These are phyloP conservation scores for Trematomus bernacchii DNA, from an alignment of 2,797 vertebrate species.

Conservation along the genomic window DNA sequence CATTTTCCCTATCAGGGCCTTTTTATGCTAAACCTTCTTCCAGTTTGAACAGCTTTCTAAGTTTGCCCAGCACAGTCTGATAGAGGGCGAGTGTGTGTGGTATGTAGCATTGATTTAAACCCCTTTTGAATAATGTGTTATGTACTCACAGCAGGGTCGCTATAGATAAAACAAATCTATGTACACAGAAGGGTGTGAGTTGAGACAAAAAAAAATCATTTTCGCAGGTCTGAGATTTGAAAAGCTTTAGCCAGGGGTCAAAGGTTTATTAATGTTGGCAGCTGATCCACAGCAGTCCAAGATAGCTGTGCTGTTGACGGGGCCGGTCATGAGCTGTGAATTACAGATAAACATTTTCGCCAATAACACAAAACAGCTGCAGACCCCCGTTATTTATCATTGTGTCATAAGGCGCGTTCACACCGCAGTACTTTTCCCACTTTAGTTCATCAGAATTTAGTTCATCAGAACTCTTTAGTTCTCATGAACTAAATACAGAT, in stretches of 20 bases:
- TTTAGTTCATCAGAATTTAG: too few relatives aligned
- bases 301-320: conserved; percentile 25
- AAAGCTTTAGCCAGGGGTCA: conserved; percentile 43
- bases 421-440: too few relatives aligned
- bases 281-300: conserved; percentile 39
- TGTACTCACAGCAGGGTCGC: conserved; percentile 34
- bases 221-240: conserved; percentile 32
- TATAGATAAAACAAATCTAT: conserved; percentile 39
- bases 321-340: conserved; percentile 12
- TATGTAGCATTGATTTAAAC: conserved; percentile 47
- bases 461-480: too few relatives aligned
- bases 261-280: conserved; percentile 56
- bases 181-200: conserved; percentile 21
- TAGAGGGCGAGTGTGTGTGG: conserved; percentile 5
- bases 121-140: conserved; percentile 41
- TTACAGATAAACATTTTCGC: conserved; percentile 33
- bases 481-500: too few relatives aligned
- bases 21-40: conserved; percentile 19
- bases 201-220: conserved; percentile 21
- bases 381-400: conserved; percentile 42
- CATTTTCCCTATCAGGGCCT: background rate
- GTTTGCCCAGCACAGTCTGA: conserved; percentile 16
- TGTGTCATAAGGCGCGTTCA: too few relatives aligned
- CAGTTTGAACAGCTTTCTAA: conserved; percentile 7
- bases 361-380: conserved; percentile 30